Evolutionary conservation across 2,113 vertebrate genomes (phyloP).

Genomic region (Oplegnathus fasciatus): DNA sequence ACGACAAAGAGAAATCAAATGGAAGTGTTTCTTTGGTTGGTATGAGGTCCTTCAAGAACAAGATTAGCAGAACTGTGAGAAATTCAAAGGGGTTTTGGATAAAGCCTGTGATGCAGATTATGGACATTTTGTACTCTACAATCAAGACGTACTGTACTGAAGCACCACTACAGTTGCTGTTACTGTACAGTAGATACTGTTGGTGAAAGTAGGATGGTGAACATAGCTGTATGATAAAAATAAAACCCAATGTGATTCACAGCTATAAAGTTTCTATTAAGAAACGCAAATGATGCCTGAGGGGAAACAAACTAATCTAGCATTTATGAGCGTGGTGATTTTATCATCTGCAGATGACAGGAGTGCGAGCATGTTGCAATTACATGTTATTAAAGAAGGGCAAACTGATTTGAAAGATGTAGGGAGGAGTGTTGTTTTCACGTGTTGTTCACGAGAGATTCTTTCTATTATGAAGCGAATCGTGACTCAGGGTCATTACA

Average conservation of each 20-base stretch:
- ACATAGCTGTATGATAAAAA: constrained; percentile 11
- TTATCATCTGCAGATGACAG: not conserved
- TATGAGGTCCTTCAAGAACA: too few relatives aligned
- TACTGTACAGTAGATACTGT: not conserved
- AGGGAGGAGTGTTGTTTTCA: not conserved
- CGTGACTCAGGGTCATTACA: not conserved
- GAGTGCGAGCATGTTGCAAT: not conserved
- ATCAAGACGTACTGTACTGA: not conserved
- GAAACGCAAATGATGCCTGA: constrained; percentile 12
- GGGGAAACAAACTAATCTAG: constrained; percentile 39
- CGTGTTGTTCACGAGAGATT: not conserved
- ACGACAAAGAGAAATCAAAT: constrained; percentile 2
- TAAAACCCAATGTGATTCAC: constrained; percentile 6
- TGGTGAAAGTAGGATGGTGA: not conserved
- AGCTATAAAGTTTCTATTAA: constrained; percentile 5
- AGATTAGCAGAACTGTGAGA: not conserved
- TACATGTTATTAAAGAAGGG: not conserved
- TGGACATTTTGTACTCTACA: not conserved
- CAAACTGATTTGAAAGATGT: not conserved
- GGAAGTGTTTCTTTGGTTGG: not conserved
- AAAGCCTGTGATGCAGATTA: not conserved
- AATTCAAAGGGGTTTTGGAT: not conserved
- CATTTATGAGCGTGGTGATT: constrained; percentile 1
- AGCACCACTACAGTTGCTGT: not conserved
- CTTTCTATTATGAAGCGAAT: not conserved